phyloP scores from a whole-genome alignment of 2,113 vertebrate species.

The Saimiri boliviensis region DNA sequence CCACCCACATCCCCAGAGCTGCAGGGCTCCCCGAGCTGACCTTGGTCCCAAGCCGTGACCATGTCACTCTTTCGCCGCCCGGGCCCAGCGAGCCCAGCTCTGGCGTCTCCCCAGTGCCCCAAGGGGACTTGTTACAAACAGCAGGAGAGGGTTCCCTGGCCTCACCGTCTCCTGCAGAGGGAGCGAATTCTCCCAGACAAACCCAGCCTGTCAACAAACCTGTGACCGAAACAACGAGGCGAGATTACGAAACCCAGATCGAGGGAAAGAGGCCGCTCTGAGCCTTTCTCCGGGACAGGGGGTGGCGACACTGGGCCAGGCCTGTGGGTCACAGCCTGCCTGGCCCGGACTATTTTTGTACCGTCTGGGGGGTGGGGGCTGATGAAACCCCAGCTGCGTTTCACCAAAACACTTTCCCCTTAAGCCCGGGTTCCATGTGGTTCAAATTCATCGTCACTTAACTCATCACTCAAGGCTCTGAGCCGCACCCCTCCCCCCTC shows the following conservation, averaged over 20 bases:
- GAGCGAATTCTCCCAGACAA: constrained; percentile 36
- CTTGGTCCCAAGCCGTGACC: neutral
- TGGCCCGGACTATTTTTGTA: constrained; percentile 74
- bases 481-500: neutral
- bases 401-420: constrained; percentile 75
- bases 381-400: constrained; percentile 70
- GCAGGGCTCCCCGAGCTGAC: neutral
- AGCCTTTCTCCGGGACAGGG: constrained; percentile 38
- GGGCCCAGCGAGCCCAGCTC: too few species aligned
- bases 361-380: constrained; percentile 70
- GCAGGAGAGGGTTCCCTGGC: neutral
- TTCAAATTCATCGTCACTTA: constrained; percentile 77
- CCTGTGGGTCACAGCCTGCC: constrained; percentile 67
- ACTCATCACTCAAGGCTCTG: constrained; percentile 54
- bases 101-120: neutral
- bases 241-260: constrained; percentile 50
- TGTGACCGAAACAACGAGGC: constrained; percentile 64
- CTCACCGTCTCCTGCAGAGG: neutral
- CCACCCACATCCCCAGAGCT: neutral
- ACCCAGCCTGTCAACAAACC: constrained; percentile 53
- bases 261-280: constrained; percentile 36
- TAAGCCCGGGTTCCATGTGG: constrained; percentile 68
- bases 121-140: neutral
- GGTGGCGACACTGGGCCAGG: constrained; percentile 44
- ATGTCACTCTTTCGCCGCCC: fast-evolving